phyloP scores from a whole-genome alignment of 2,888 invertebrate genomes.

The Drosophila neotestacea region DNA sequence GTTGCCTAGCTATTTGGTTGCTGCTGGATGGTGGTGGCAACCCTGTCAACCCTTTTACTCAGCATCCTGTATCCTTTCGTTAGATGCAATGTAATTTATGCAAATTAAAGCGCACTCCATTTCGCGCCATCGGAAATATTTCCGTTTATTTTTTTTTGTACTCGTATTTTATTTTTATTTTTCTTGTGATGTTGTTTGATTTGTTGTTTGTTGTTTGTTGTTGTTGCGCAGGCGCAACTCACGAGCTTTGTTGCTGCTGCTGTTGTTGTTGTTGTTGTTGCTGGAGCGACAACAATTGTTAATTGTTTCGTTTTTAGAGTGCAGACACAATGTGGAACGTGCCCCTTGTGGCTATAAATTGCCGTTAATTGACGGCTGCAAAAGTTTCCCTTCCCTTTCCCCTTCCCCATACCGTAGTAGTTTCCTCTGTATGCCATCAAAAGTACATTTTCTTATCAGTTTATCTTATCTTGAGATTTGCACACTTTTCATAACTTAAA shows the following conservation, averaged over 20 bases:
- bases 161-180: constrained; percentile 19
- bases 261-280: constrained; percentile 38
- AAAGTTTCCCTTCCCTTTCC: constrained; percentile 2
- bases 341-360: constrained; percentile 64
- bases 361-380: constrained; percentile 67
- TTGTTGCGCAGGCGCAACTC: constrained; percentile 69
- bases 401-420: not conserved
- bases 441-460: constrained; percentile 18
- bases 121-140: constrained; percentile 71
- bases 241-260: constrained; percentile 21
- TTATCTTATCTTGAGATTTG: constrained; percentile 26
- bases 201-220: constrained; percentile 61
- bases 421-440: not conserved
- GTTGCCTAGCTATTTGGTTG: constrained; percentile 1
- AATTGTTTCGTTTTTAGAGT: constrained; percentile 67
- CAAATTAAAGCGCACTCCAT: constrained; percentile 80
- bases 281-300: constrained; percentile 73
- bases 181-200: constrained; percentile 62
- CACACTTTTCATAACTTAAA: constrained; percentile 12
- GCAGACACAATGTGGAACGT: constrained; percentile 26
- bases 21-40: constrained; percentile 27
- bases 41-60: constrained; percentile 55
- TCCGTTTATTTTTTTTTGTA: constrained; percentile 40
- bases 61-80: constrained; percentile 29
- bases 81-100: constrained; percentile 67